These are phyloP conservation scores for Coronaproctus castanopsis DNA, from an alignment of 2,888 invertebrate genomes.

Conservation along the genomic window DNA sequence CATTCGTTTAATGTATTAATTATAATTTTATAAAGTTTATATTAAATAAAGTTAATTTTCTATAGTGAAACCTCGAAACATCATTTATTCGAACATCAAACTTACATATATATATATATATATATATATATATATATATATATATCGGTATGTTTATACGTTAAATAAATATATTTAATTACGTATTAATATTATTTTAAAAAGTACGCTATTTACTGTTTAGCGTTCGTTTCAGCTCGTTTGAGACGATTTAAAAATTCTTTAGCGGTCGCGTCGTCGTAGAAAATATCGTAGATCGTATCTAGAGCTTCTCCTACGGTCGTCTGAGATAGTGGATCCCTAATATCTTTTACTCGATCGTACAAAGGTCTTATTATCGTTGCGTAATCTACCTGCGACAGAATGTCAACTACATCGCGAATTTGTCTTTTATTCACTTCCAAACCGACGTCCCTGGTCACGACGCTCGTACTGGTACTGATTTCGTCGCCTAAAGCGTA, in stretches of 20 bases:
- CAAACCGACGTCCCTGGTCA: background rate
- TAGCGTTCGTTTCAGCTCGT: too few species aligned
- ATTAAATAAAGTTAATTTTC: too few species aligned
- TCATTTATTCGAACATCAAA: too few species aligned
- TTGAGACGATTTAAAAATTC: background rate
- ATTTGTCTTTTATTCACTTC: background rate
- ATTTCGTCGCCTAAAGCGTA: background rate
- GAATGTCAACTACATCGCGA: background rate
- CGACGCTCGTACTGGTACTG: background rate
- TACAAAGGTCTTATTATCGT: constrained; percentile 19
- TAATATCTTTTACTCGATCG: constrained; percentile 21
- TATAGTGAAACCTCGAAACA: too few species aligned
- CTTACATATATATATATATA: too few species aligned
- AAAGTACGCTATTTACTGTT: too few species aligned
- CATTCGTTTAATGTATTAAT: too few species aligned
- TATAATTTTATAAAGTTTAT: too few species aligned
- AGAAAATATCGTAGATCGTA: background rate
- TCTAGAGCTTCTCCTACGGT: background rate
- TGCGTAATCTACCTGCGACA: constrained; percentile 25
- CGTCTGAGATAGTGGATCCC: background rate
- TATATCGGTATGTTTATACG: too few species aligned
- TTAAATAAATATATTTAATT: too few species aligned
- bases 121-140: too few species aligned
- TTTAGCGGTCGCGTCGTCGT: background rate
- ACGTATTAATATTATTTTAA: too few species aligned